phyloP scores from a whole-genome alignment of 2,888 invertebrate species.

The Uloborus plumipes region DNA sequence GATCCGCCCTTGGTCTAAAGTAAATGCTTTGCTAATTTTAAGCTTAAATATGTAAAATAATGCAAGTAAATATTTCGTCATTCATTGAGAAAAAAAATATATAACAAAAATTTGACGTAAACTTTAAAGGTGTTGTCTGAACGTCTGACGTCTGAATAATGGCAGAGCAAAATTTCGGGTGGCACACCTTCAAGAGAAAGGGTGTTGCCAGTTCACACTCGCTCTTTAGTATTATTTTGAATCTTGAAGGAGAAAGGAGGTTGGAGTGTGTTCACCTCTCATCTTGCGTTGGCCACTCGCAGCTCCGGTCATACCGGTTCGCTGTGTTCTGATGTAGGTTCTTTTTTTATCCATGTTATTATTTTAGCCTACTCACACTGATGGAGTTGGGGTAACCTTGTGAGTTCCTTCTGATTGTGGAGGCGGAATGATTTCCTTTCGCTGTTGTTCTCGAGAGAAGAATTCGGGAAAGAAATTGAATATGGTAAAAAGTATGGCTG shows the following conservation, averaged over 20 bases:
- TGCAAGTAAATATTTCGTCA: no score
- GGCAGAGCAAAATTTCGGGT: not conserved
- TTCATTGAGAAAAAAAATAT: no score
- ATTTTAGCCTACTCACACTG: conserved; percentile 13
- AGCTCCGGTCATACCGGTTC: conserved; percentile 60
- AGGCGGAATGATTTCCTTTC: conserved; percentile 15
- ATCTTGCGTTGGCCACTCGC: conserved; percentile 46
- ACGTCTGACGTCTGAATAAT: not conserved
- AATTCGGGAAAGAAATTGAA: no score
- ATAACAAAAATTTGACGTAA: no score
- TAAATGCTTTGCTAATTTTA: no score
- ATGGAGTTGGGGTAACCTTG: conserved; percentile 53
- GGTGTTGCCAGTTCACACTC: conserved; percentile 32
- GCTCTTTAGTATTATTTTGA: conserved; percentile 20
- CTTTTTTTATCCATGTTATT: not conserved
- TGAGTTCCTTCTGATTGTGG: not conserved
- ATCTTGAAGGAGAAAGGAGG: conserved; percentile 16
- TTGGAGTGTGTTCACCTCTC: conserved; percentile 53
- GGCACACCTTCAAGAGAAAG: conserved; percentile 12
- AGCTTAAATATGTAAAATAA: no score
- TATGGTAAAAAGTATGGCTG: no score
- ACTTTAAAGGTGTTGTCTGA: no score
- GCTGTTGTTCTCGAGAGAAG: no score
- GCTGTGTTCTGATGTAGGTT: not conserved
- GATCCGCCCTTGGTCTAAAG: no score